These are phyloP conservation scores for Acanthurus leucopareius DNA, from an alignment of 2,797 vertebrate species.

Conservation along the genomic window DNA sequence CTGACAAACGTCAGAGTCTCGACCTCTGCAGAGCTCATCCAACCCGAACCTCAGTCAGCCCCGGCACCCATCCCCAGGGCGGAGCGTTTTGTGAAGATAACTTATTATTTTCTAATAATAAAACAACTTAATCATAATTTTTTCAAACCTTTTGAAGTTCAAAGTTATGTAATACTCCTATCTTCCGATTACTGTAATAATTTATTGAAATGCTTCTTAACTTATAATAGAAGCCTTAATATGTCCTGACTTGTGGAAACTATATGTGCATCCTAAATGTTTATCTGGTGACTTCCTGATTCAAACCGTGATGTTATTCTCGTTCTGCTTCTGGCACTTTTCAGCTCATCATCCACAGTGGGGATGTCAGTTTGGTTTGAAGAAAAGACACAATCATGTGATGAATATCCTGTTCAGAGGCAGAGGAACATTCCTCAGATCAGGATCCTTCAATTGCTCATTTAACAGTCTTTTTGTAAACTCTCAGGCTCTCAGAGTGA, in stretches of 20 bases:
- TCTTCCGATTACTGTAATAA: slow-evolving; percentile 12
- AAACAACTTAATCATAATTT: neutral
- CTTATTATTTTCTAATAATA: slow-evolving; percentile 37
- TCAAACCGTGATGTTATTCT: slow-evolving; percentile 8
- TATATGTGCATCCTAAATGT: slow-evolving; percentile 19
- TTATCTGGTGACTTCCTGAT: slow-evolving; percentile 37
- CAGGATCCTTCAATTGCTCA: slow-evolving; percentile 23
- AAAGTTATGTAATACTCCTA: neutral
- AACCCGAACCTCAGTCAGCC: slow-evolving; percentile 3
- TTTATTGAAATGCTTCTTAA: slow-evolving; percentile 29
- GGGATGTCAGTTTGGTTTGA: slow-evolving; percentile 22
- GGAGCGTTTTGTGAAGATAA: slow-evolving; percentile 23
- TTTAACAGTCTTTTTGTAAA: slow-evolving; percentile 18
- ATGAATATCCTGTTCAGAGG: neutral
- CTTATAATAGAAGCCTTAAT: slow-evolving; percentile 39
- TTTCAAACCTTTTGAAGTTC: slow-evolving; percentile 19
- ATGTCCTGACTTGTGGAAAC: slow-evolving; percentile 43
- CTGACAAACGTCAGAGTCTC: slow-evolving; percentile 50
- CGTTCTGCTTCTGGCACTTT: slow-evolving; percentile 27
- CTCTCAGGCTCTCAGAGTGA: neutral
- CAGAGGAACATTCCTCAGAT: slow-evolving; percentile 14
- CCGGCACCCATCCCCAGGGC: slow-evolving; percentile 20
- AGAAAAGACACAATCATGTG: slow-evolving; percentile 1
- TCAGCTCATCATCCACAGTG: slow-evolving; percentile 14
- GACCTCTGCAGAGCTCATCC: slow-evolving; percentile 9